Base-by-base conservation (phyloP, 2,113 vertebrate genomes). In the Apus apus region DNA sequence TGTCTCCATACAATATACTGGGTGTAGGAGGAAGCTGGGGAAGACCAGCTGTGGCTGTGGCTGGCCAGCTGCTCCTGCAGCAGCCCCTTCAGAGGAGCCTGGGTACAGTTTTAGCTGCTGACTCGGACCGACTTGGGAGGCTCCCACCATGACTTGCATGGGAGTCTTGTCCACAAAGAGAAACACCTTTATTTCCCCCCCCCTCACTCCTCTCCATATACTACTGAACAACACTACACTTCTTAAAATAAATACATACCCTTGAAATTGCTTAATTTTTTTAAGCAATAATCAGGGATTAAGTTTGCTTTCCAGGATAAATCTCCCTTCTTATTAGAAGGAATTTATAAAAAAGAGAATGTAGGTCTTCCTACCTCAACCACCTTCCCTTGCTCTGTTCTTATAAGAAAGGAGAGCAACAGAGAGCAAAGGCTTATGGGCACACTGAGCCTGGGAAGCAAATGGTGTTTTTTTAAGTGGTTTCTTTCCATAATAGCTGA, bases 11-110 rank as follows among this genome's bases (percentile, higher is more conserved):
- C 29, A 70, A 58, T 34, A n/a, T 78, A 45, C 6, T 25, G 13
- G 34, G 32, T 7, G 8, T 36, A 51, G 32, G 7, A 80, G 17
- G 40, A 75, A 79, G 27, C 27, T 45, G 30, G 32, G 60, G n/a
- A 12, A 56, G 20, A 65, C 8, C 38, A 38, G 40, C 34, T 34
- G 23, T 26, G 65, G 26, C 16, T 32, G n/a, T 54, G 26, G 11
- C 32, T 68, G 53, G 10, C 30, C 1, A 2, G 9, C 43, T 40
- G 54, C n/a, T 25, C 34, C 50, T 34, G 50, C 64, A 73, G 60
- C 72, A 68, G 3, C 7, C 17, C 34, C 1, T 0, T 26, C 26
- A 18, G 5, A 38, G 27, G 30, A 83, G 23, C 12, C 26, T 0
- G 1, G 8, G 19, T 23, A 30, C 16, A 23, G 10, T 54, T 89